phyloP scores from a whole-genome alignment of 2,888 invertebrate species.

The Parnassius smintheus region DNA sequence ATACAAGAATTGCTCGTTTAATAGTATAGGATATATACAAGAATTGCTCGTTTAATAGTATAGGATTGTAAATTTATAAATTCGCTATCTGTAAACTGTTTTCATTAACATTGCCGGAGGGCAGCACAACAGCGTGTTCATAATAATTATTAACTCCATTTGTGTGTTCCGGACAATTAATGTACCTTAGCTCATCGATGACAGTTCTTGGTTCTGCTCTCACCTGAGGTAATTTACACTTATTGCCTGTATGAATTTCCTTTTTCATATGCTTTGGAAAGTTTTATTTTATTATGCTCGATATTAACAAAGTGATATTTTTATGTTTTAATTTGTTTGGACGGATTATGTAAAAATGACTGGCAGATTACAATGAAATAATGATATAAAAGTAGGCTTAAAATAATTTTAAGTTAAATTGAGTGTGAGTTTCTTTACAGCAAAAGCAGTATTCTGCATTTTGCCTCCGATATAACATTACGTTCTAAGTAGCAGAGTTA shows the following conservation, averaged over 20 bases:
- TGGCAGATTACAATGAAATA: no score
- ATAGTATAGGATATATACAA: no score
- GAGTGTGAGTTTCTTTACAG: no score
- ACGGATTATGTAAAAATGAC: no score
- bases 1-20: no score
- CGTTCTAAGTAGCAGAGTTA: no score
- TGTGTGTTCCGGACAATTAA: conserved; percentile 57
- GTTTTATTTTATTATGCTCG: not conserved
- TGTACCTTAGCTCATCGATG: conserved; percentile 53
- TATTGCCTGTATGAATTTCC: conserved; percentile 1
- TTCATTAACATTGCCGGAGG: conserved; percentile 19
- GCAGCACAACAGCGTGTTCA: conserved; percentile 33
- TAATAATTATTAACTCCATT: conserved; percentile 50
- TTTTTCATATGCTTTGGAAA: conserved; percentile 1
- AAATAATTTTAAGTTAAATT: no score
- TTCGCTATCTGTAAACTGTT: conserved; percentile 16
- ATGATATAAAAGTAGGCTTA: no score
- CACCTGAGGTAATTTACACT: conserved; percentile 46
- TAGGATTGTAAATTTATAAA: not conserved
- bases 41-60: no score
- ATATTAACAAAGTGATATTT: not conserved
- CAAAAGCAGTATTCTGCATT: no score
- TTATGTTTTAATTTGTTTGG: no score
- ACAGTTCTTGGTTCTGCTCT: conserved; percentile 24
- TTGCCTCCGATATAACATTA: no score